Evolutionary conservation across 2,113 vertebrate genomes (phyloP).

Genomic region (Mugil cephalus): DNA sequence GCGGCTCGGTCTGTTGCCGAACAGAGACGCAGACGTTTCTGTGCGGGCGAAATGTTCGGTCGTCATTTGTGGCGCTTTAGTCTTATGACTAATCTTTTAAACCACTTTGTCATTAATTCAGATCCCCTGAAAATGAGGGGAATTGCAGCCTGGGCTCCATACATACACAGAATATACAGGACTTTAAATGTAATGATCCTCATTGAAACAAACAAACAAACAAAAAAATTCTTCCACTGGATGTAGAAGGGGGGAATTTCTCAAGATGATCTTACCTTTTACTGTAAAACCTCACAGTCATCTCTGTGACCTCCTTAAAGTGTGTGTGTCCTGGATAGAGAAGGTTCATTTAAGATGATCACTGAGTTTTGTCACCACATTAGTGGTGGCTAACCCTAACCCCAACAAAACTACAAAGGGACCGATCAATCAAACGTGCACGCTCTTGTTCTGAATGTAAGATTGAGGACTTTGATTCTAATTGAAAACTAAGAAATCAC

Average conservation of each 20-base stretch:
- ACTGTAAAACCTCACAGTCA: background rate
- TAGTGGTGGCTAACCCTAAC: conserved; percentile 9
- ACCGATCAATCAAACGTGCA: background rate
- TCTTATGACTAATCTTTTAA: conserved; percentile 66
- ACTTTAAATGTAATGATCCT: conserved; percentile 29
- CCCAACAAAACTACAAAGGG: background rate
- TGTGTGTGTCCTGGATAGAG: background rate
- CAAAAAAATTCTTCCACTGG: no score
- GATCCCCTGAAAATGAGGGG: conserved; percentile 57
- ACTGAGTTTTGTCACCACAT: conserved; percentile 20
- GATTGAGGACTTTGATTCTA: no score
- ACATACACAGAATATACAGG: conserved; percentile 21
- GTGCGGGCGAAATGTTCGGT: conserved; percentile 26
- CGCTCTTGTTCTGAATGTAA: background rate
- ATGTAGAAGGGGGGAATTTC: no score
- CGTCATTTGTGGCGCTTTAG: conserved; percentile 35
- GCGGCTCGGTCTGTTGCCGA: background rate
- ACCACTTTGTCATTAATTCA: conserved; percentile 60
- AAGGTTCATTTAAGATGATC: conserved; percentile 27
- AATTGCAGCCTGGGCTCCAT: conserved; percentile 44
- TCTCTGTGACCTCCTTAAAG: background rate
- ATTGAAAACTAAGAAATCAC: no score
- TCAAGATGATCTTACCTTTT: no score
- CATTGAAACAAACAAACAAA: background rate
- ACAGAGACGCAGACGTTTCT: conserved; percentile 25